Base-by-base conservation (phyloP, 2,113 vertebrate species). In the Carassius carassius region DNA sequence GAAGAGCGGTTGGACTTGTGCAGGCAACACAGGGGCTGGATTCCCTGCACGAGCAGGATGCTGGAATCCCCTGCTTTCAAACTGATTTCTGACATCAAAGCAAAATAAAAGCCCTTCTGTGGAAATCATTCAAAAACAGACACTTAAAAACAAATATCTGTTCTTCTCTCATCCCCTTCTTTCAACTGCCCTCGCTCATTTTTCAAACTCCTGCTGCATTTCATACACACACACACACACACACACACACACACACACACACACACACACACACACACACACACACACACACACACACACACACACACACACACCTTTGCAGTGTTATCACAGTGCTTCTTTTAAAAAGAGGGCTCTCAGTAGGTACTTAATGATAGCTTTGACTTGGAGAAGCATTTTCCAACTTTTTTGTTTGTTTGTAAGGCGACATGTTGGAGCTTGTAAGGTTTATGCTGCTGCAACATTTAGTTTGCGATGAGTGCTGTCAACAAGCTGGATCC, bases 331-430 rank as follows among this genome's bases (percentile, higher is more conserved):
- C 47, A 75, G 51, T 35, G 32, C 8, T 87, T 86, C 86, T 89
- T 83, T 75, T 81, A 87, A 84, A 60, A 89, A 85, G 85, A 80
- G 82, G 63, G 88, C 90, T 86, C 90, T 92, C 92, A 89, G 86
- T 81, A 86, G 89, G 86, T 84, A 87, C 91, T 89, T 93, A 92
- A 94, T 93, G 88, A 92, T 78, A 92, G 86, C 91, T 91, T 87
- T 89, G 90, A 88, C 88, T 90, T 69, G 58, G 81, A 84, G 41
- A 58, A 79, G 41, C 54, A 69, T 83, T 84, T 88, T 84, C 73
- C 65, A 86, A 80, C 51, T 32, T 54, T 87, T 83, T 84, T 86
- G 83, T 93, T 92, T 92, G 93, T 92, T 93, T 91, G 88, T 87
- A 69, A 81, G 81, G 91, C 87, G 84, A 76, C 93, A 78, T 90